phyloP scores from a whole-genome alignment of 2,113 vertebrate genomes.

The Labeo catla region DNA sequence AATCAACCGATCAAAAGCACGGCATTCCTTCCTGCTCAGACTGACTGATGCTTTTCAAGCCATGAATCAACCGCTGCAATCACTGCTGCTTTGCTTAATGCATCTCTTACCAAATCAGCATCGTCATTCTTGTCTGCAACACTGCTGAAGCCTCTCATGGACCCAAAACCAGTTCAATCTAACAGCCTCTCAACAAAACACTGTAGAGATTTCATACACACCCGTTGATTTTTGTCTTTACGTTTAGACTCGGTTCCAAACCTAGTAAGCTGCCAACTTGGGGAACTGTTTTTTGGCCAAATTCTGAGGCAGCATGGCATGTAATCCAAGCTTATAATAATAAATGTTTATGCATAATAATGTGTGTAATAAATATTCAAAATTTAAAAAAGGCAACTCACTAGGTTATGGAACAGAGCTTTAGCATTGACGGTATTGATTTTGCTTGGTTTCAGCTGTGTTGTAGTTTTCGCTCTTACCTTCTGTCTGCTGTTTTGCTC shows the following conservation, averaged over 20 bases:
- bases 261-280: background rate
- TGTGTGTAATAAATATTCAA: no score
- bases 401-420: conserved; percentile 5
- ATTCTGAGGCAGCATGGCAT: no score
- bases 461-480: conserved; percentile 29
- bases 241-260: background rate
- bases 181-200: background rate
- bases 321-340: no score
- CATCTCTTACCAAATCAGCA: conserved; percentile 30
- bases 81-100: conserved; percentile 64
- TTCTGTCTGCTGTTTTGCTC: conserved; percentile 42
- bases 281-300: background rate
- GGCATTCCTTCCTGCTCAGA: conserved; percentile 31
- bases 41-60: conserved; percentile 58
- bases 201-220: background rate
- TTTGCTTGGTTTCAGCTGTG: conserved; percentile 19
- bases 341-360: no score
- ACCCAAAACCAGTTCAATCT: background rate
- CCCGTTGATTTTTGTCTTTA: background rate
- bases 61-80: conserved; percentile 69
- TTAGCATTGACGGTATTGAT: background rate
- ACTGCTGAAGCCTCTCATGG: conserved; percentile 19
- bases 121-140: conserved; percentile 32
- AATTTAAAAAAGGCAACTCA: background rate
- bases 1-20: conserved; percentile 28